A percentile compares a stretch with the other conserved stretches of the same genome.
phyloP scores from a whole-genome alignment of 2,888 invertebrate genomes.

The Caenorhabditis sp. region DNA sequence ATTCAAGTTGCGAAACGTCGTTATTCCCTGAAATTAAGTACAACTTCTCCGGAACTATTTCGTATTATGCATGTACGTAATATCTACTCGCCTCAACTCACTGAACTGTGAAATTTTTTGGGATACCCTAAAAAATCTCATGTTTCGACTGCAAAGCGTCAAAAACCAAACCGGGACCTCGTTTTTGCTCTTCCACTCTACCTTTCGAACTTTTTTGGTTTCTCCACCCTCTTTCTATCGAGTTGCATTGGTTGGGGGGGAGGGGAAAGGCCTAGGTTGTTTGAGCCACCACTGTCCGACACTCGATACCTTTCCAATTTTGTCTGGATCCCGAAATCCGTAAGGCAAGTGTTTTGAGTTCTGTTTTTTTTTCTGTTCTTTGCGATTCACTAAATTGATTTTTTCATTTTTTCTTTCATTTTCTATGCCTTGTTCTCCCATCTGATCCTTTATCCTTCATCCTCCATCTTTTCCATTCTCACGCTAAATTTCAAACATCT shows the following conservation, averaged over 20 bases:
- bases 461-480: slow-evolving; percentile 26
- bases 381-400: slow-evolving; percentile 24
- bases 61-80: no score
- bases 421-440: no score
- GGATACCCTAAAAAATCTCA: slow-evolving; percentile 24
- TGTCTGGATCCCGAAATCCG: neutral
- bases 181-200: slow-evolving; percentile 8
- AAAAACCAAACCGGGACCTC: slow-evolving; percentile 28
- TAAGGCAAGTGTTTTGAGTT: slow-evolving; percentile 4
- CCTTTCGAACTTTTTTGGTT: slow-evolving; percentile 14
- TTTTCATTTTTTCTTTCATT: slow-evolving; percentile 33
- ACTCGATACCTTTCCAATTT: slow-evolving; percentile 32
- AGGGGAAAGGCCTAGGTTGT: no score
- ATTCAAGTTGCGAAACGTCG: no score
- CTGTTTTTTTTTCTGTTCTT: slow-evolving; percentile 11
- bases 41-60: no score
- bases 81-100: no score
- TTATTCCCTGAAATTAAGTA: no score
- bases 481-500: slow-evolving; percentile 63
- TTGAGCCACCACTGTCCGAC: slow-evolving; percentile 9
- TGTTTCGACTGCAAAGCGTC: slow-evolving; percentile 35
- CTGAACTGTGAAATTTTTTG: slow-evolving; percentile 19
- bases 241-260: no score
- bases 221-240: slow-evolving; percentile 8
- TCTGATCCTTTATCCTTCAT: no score